phyloP scores from a whole-genome alignment of 2,113 vertebrate species.

The Brachypteracias leptosomus region DNA sequence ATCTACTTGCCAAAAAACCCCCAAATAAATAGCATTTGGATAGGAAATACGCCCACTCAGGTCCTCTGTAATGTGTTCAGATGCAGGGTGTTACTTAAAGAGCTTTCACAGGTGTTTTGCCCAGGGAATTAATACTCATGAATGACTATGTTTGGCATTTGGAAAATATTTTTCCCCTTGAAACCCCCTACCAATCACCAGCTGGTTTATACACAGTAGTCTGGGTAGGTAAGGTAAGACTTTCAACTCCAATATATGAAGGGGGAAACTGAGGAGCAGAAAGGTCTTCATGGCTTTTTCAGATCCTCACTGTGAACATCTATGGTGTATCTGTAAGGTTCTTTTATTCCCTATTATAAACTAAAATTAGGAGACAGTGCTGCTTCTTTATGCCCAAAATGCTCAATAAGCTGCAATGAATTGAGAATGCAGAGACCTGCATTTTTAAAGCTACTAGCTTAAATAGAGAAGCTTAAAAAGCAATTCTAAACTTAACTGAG shows the following conservation, averaged over 20 bases:
- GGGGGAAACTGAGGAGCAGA: not conserved
- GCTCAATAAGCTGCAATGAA: not conserved
- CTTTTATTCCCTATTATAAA: not conserved
- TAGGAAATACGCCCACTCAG: not conserved
- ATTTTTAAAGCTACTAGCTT: not conserved
- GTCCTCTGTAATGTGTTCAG: not conserved
- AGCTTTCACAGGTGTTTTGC: not conserved
- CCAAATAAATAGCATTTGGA: not conserved
- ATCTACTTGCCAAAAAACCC: not conserved
- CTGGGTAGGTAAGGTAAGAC: not conserved
- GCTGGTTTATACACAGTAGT: not conserved
- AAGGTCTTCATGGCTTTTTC: not conserved
- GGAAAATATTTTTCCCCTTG: not conserved
- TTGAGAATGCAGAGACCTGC: not conserved
- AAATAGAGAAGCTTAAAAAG: constrained; percentile 48
- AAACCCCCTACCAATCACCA: not conserved
- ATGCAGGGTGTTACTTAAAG: not conserved
- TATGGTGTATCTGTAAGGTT: not conserved
- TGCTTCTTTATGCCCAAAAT: not conserved
- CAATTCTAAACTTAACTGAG: constrained; percentile 47
- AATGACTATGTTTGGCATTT: not conserved
- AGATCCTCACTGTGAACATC: not conserved
- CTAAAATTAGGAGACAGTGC: not conserved
- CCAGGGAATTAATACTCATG: not conserved
- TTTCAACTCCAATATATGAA: not conserved